phyloP scores from a whole-genome alignment of 2,888 invertebrate genomes.

The Andricus curvator region DNA sequence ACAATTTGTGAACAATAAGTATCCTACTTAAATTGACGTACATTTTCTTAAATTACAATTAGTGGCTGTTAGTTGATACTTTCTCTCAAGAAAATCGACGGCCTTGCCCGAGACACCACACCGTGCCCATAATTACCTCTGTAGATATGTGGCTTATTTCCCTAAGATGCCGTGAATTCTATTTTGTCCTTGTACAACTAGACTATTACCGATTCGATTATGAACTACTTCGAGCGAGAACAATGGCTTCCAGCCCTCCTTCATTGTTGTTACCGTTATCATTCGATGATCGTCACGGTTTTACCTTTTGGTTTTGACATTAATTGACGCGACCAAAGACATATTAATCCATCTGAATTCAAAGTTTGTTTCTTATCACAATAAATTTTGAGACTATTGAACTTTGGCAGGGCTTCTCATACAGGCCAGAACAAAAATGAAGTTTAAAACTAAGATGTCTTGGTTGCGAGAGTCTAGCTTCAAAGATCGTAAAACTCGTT shows the following conservation, averaged over 20 bases:
- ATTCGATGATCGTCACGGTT: neutral
- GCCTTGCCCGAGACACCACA: neutral
- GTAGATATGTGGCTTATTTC: slow-evolving; percentile 18
- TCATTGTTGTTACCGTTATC: neutral
- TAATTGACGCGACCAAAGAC: neutral
- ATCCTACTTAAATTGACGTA: neutral
- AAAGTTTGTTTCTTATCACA: neutral
- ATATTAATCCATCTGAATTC: neutral
- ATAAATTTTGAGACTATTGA: neutral
- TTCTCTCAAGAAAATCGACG: slow-evolving; percentile 13
- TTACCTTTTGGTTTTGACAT: neutral
- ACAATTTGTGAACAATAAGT: neutral
- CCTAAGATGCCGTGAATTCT: slow-evolving; percentile 6
- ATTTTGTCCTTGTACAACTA: neutral
- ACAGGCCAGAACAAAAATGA: neutral
- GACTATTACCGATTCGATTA: slow-evolving; percentile 1
- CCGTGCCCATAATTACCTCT: neutral
- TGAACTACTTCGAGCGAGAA: neutral
- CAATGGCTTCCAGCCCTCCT: neutral
- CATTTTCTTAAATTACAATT: neutral
- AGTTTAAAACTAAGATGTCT: neutral
- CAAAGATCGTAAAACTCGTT: neutral
- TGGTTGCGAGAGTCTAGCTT: neutral
- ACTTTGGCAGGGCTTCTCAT: neutral
- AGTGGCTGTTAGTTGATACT: neutral